Percentiles rank a stretch among this genome's conserved stretches.
These are phyloP conservation scores for Misgurnus anguillicaudatus DNA, from an alignment of 2,113 vertebrate species.

Conservation along the genomic window DNA sequence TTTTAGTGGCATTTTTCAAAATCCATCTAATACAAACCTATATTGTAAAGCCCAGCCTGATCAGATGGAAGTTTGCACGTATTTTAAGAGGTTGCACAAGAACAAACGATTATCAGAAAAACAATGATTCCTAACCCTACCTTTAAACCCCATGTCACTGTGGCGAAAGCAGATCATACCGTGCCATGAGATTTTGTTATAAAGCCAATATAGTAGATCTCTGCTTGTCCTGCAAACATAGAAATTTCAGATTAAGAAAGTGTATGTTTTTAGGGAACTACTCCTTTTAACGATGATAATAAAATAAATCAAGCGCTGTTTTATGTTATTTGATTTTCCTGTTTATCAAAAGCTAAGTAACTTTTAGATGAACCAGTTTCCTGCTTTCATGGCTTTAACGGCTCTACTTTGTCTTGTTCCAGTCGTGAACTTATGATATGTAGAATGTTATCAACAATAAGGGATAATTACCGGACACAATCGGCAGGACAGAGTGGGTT, in stretches of 20 bases:
- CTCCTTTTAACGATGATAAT: not conserved
- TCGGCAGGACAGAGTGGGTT: constrained; percentile 37
- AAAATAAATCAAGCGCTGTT: constrained; percentile 5
- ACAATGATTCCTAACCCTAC: no score
- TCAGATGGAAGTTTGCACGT: no score
- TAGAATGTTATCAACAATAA: constrained; percentile 44
- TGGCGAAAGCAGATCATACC: no score
- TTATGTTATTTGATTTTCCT: constrained; percentile 19
- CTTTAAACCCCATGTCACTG: no score
- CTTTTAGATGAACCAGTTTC: constrained; percentile 26
- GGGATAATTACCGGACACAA: constrained; percentile 45
- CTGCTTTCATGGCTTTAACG: constrained; percentile 29
- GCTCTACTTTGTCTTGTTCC: constrained; percentile 20
- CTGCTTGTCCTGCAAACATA: not conserved
- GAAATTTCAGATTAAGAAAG: not conserved
- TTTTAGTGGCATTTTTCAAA: no score
- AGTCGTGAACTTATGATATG: constrained; percentile 41
- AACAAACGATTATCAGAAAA: no score
- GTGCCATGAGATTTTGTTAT: not conserved
- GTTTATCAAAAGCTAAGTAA: not conserved
- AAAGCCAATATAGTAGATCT: not conserved
- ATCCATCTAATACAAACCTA: no score
- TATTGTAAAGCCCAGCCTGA: no score
- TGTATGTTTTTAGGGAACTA: no score
- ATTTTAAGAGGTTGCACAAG: no score